Conservation (phyloP, 2,113 vertebrate genomes). For the Cheirogaleus medius region DNA sequence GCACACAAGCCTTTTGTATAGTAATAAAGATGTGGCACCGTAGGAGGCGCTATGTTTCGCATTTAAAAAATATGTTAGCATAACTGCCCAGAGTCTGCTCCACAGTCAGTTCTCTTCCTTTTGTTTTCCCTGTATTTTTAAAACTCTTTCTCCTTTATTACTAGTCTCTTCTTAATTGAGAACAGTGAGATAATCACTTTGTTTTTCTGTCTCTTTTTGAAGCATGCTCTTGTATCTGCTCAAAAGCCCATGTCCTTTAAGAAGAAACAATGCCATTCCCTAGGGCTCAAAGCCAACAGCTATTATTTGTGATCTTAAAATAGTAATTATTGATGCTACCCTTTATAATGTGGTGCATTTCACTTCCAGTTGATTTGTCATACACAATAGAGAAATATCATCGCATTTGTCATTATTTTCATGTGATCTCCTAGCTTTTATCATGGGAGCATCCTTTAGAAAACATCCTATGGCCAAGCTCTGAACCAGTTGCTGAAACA, state of each 20-base stretch:
- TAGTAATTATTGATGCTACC: background rate
- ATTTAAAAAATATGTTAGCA: background rate
- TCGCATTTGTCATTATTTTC: background rate
- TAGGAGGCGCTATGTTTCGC: too few relatives aligned
- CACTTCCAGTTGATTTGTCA: background rate
- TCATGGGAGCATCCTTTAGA: background rate
- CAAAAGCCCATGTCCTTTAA: background rate
- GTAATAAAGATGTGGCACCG: background rate
- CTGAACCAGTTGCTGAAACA: background rate
- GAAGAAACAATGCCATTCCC: background rate
- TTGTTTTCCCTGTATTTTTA: background rate
- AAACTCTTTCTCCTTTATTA: background rate
- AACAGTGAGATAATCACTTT: background rate
- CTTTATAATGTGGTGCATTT: background rate
- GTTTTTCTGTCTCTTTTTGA: background rate
- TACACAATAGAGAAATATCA: background rate
- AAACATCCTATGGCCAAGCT: background rate
- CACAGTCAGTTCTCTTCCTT: background rate
- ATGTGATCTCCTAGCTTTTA: background rate
- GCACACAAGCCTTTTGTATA: background rate
- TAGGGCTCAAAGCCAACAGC: background rate
- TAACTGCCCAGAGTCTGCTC: background rate
- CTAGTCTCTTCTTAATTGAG: background rate
- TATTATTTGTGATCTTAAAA: background rate
- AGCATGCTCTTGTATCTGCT: background rate